Evolutionary conservation across 2,797 vertebrate species (phyloP), one percentile per base, ranked within the genome.

Genomic region (Emydoidea blandingii): DNA sequence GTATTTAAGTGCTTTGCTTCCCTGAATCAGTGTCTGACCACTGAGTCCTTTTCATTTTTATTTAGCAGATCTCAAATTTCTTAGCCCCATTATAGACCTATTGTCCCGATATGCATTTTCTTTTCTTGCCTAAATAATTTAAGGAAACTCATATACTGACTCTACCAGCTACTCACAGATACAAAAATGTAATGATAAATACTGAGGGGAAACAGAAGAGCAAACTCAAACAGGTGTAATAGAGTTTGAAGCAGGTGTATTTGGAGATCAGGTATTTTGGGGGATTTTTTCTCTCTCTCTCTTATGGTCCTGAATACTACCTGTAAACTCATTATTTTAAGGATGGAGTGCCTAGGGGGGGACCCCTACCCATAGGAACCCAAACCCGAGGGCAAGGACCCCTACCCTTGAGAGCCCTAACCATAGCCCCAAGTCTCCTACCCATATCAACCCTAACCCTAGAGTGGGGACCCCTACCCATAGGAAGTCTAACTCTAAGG

Each of bases 111-210:
- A 68, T 10, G 65, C n/a, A 37, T 68, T 68, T 68, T n/a, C 65
- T 68, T 8, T 8, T 34, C n/a, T n/a, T 31, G 12, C 1, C 4
- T 89, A 83, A 91, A n/a, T 56, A 29, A 81, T 4, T 92, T 92
- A 86, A 34, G 29, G 92, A 85, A 95, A 94, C 72, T 87, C 12
- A 87, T 97, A 95, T 96, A 92, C 89, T 96, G 94, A 90, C 96
- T 86, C 91, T 95, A 94, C 93, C 94, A 97, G 85, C 87, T 0
- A 37, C 12, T 76, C 86, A 90, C 59, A 62, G 59, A 31, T 62
- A 62, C 59, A 62, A 62, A 62, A 34, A 62, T 62, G 18, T 65
- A 18, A n/a, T 65, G 34, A 47, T 72, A 41, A 34, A 18, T 83
- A 72, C 29, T 44, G 88, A 82, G 81, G 86, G 83, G 34, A 95